A percentile compares a stretch with the other conserved stretches of the same genome.
Conservation (phyloP, 2,888 invertebrate species). For the Leptopilina drosophilae region DNA sequence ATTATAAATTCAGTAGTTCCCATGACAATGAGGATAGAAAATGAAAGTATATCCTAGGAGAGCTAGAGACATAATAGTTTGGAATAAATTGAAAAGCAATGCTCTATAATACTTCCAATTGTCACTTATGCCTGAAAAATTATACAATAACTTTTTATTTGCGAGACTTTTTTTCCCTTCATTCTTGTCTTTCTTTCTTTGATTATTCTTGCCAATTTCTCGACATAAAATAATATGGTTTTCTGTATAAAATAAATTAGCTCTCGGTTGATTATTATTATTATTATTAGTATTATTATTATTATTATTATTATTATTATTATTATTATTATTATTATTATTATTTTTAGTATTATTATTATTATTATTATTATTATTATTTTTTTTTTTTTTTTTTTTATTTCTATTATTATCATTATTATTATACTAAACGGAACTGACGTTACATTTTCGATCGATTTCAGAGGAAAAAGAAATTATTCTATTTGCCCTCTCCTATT, state of each 20-base stretch:
- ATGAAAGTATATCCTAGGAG: not conserved
- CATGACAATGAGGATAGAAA: not conserved
- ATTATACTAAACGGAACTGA: constrained; percentile 19
- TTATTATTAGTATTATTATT: too few relatives aligned
- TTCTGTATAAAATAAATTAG: constrained; percentile 20
- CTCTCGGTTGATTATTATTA: constrained; percentile 45
- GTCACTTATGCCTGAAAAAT: constrained; percentile 36
- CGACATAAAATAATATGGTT: not conserved
- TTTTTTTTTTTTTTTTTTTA: too few relatives aligned
- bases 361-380: too few relatives aligned
- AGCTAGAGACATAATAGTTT: not conserved
- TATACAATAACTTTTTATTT: constrained; percentile 52
- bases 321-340: not conserved
- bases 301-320: too few relatives aligned
- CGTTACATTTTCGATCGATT: constrained; percentile 7
- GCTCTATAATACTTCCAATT: not conserved
- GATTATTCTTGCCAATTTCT: constrained; percentile 52
- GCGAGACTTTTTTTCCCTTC: constrained; percentile 46
- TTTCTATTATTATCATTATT: too few relatives aligned
- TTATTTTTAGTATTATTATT: too few relatives aligned
- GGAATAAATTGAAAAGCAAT: not conserved
- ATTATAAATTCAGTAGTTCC: not conserved
- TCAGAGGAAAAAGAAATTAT: constrained; percentile 14
- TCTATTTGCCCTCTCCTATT: not conserved
- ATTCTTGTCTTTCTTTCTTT: not conserved